Evolutionary conservation across 2,888 invertebrate genomes (phyloP).

Genomic region (Pyralis farinalis): DNA sequence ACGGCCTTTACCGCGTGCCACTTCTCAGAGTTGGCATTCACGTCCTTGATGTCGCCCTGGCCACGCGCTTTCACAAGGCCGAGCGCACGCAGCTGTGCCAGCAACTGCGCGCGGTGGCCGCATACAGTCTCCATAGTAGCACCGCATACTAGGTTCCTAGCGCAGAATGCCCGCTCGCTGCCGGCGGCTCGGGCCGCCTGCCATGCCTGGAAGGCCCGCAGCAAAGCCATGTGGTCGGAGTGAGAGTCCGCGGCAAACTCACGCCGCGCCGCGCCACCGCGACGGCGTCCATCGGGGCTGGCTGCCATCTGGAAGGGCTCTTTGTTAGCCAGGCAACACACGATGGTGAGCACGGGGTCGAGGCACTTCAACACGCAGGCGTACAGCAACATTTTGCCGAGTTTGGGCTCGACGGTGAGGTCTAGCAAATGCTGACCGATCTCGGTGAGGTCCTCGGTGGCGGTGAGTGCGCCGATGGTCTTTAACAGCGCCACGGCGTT

Average conservation of each 20-base stretch:
- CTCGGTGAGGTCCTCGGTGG: constrained; percentile 92
- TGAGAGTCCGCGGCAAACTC: constrained; percentile 87
- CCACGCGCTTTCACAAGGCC: constrained; percentile 85
- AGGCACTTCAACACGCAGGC: constrained; percentile 94
- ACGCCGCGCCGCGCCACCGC: constrained; percentile 82
- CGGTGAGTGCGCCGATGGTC: constrained; percentile 92
- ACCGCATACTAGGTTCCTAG: constrained; percentile 87
- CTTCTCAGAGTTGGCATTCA: constrained; percentile 91
- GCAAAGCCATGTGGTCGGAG: constrained; percentile 94
- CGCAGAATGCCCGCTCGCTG: constrained; percentile 86
- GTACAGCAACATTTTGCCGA: constrained; percentile 95
- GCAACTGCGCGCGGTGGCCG: constrained; percentile 90
- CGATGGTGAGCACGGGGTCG: constrained; percentile 95
- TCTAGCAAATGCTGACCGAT: constrained; percentile 95
- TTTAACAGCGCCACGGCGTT: constrained; percentile 86
- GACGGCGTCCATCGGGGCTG: constrained; percentile 84
- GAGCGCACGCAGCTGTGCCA: constrained; percentile 89
- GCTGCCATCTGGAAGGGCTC: constrained; percentile 90
- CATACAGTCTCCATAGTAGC: constrained; percentile 95
- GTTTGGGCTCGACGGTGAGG: constrained; percentile 93
- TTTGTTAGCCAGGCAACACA: constrained; percentile 89
- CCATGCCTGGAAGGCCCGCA: constrained; percentile 90
- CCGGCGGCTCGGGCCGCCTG: constrained; percentile 83
- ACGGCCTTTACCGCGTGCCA: constrained; percentile 96
- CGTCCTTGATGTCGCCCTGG: constrained; percentile 74